Evolutionary conservation across 2,888 invertebrate species (phyloP).

Genomic region (Catocala fraxini): DNA sequence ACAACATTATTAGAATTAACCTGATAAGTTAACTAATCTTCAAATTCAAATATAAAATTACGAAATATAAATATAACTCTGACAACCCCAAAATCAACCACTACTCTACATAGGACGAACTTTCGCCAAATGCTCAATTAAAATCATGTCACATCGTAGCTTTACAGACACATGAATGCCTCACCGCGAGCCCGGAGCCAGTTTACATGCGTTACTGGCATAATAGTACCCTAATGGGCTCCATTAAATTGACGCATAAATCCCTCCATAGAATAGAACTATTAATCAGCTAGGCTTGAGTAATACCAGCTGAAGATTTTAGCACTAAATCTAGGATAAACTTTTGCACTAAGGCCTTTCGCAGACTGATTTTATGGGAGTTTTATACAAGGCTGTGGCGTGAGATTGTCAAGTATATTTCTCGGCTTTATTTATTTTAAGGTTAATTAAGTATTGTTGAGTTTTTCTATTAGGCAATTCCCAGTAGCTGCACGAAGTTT

Average conservation of each 20-base stretch:
- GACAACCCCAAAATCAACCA: neutral
- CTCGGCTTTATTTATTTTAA: too few relatives aligned
- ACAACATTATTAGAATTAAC: too few relatives aligned
- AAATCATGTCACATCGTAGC: constrained; percentile 14
- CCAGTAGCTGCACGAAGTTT: too few relatives aligned
- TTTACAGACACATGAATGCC: constrained; percentile 56
- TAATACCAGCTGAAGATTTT: constrained; percentile 23
- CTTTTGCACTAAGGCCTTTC: constrained; percentile 25
- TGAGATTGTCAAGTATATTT: too few relatives aligned
- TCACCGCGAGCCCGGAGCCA: constrained; percentile 42
- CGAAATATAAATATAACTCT: too few relatives aligned
- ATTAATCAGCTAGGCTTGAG: constrained; percentile 64
- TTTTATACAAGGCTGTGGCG: neutral
- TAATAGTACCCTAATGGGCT: constrained; percentile 68
- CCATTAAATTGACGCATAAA: constrained; percentile 73
- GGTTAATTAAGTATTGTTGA: too few relatives aligned
- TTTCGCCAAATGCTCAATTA: constrained; percentile 38
- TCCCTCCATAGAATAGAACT: constrained; percentile 72
- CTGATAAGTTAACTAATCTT: too few relatives aligned
- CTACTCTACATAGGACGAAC: constrained; percentile 14
- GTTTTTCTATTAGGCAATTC: too few relatives aligned
- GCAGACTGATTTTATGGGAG: neutral
- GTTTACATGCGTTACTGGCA: constrained; percentile 61
- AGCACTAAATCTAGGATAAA: constrained; percentile 31
- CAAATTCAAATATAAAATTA: too few relatives aligned